Evolutionary conservation across 2,888 invertebrate species (phyloP), one percentile per base, ranked within the genome.

Genomic region (Odontocolon sp.): DNA sequence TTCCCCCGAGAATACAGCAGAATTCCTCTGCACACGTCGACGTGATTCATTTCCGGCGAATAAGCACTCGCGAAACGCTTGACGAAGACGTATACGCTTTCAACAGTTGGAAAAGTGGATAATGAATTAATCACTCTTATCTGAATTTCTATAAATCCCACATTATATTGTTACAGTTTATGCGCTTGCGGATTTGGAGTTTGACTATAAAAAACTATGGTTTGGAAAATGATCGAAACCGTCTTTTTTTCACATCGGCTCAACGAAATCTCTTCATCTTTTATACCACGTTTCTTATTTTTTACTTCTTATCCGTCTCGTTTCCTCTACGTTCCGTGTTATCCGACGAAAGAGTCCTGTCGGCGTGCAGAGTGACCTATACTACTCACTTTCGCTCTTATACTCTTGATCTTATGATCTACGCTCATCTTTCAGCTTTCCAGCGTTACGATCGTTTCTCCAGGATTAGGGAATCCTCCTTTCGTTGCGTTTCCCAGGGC

Each of bases 21-120:
- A n/a, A n/a, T n/a, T n/a, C 45, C 31, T 9, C 23, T 6, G n/a
- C 18, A 33, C 40, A 33, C 54, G 67, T 40, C 54, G 18, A 56
- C 40, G 67, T 38, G 54, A 67, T 54, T 67, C 56, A 56, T 67
- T 67, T 56, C 54, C 67, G 54, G 67, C 21, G 54, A 45, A 45
- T 67, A 67, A 56, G 54, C 67, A 28, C 40, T 9, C 18, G 26
- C 26, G 40, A 31, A 47, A 23, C 14, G 38, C 54, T 42, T 54
- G 3, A 14, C 16, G n/a, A 21, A 54, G 40, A 18, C 42, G 54
- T 54, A 54, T 26, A 18, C 42, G 54, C 40, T 67, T 67, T 54
- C 14, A 38, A 42, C 23, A 56, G 54, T 67, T 56, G 18, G 63
- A 63, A 63, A n/a, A 63, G 47, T 63, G 63, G 33, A 14, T 63